A percentile compares a stretch with the other conserved stretches of the same genome.
Conservation (phyloP, 2,113 vertebrate species). For the Poeciliopsis prolifica region DNA sequence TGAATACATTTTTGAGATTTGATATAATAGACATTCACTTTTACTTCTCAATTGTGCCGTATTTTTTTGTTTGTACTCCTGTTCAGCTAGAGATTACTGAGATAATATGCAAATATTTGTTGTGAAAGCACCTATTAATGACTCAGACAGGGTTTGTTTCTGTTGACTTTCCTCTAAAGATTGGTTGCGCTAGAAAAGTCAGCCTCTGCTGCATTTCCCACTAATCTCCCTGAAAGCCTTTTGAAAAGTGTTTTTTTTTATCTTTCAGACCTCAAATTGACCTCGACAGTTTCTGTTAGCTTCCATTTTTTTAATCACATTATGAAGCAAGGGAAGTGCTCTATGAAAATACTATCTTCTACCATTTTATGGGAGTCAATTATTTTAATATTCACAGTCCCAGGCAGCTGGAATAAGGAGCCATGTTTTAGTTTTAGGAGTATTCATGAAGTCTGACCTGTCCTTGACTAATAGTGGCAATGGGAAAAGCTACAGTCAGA, state of each 20-base stretch:
- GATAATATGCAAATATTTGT: neutral
- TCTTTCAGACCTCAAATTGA: conserved; percentile 3
- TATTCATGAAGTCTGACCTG: neutral
- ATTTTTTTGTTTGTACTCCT: neutral
- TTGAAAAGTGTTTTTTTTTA: neutral
- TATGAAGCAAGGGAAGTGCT: neutral
- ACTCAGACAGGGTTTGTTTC: neutral
- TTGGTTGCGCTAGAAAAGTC: neutral
- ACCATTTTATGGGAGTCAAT: neutral
- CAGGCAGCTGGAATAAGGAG: neutral
- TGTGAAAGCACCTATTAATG: neutral
- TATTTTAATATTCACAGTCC: conserved; percentile 1
- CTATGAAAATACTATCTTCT: neutral
- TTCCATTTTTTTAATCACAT: neutral
- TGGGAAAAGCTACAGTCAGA: neutral
- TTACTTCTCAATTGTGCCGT: neutral
- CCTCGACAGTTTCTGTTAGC: neutral
- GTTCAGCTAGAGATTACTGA: neutral
- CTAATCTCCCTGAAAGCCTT: conserved; percentile 5
- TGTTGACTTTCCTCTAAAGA: neutral
- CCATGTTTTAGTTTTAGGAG: neutral
- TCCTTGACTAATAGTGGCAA: neutral
- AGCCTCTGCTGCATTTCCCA: neutral
- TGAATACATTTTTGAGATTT: neutral
- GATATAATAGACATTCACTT: neutral